Evolutionary conservation across 2,888 invertebrate species (phyloP).

Genomic region (Clunio marinus): DNA sequence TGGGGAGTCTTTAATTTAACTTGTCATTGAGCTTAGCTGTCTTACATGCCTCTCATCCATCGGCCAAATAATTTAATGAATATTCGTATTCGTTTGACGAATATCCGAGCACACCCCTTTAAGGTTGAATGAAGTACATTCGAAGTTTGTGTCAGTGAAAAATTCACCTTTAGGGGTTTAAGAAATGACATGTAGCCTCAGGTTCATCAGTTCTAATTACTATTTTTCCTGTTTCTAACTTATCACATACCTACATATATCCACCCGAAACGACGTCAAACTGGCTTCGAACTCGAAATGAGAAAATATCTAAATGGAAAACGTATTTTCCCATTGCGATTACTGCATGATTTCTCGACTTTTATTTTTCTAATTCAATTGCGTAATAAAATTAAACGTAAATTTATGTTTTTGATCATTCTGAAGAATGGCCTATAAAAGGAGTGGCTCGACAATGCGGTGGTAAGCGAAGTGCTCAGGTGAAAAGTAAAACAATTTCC

Average conservation of each 20-base stretch:
- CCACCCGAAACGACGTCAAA: not conserved
- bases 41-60: not conserved
- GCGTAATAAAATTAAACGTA: constrained; percentile 37
- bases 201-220: constrained; percentile 18
- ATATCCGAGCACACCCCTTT: not conserved
- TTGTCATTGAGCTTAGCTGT: constrained; percentile 10
- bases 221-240: constrained; percentile 11
- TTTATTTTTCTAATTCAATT: constrained; percentile 34
- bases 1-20: constrained; percentile 33
- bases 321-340: not conserved
- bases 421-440: constrained; percentile 17
- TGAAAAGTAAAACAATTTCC: not conserved
- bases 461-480: not conserved
- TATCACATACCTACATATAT: not conserved
- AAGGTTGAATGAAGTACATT: not conserved
- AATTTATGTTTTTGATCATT: constrained; percentile 34
- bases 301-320: not conserved
- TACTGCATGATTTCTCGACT: constrained; percentile 3
- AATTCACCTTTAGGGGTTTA: constrained; percentile 30
- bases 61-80: not conserved
- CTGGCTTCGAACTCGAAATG: not conserved
- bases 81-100: not conserved
- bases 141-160: not conserved
- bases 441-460: constrained; percentile 31
- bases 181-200: constrained; percentile 22